These are phyloP conservation scores for Oreotrochilus melanogaster DNA, from an alignment of 2,113 vertebrate genomes.

Conservation along the genomic window DNA sequence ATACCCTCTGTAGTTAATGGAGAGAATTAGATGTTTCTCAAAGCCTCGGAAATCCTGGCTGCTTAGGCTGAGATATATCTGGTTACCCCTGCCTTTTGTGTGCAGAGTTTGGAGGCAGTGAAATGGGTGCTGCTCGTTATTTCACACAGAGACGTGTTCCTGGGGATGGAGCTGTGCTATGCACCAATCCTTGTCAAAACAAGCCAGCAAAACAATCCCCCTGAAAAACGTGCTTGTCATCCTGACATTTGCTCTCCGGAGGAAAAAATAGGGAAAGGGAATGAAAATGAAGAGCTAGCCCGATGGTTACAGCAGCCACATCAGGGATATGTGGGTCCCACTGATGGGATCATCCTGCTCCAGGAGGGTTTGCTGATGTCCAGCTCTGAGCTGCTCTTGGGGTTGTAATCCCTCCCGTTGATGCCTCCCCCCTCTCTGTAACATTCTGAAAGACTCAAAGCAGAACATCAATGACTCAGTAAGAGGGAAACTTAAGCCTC, in stretches of 20 bases:
- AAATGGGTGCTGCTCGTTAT: neutral
- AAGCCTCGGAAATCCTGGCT: neutral
- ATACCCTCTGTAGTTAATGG: neutral
- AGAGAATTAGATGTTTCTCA: neutral
- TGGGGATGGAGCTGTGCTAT: accelerated
- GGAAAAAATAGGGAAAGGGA: accelerated
- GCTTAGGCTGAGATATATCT: neutral
- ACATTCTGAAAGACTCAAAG: neutral
- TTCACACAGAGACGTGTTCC: neutral
- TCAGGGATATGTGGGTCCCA: neutral
- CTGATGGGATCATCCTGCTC: accelerated
- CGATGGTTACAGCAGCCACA: accelerated
- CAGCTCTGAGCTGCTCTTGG: neutral
- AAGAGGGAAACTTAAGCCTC: neutral
- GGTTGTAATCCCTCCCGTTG: neutral
- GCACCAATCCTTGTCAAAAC: neutral
- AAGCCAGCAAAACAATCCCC: neutral
- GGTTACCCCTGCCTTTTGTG: neutral
- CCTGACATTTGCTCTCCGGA: neutral
- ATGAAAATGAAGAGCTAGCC: neutral
- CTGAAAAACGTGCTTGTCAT: constrained; percentile 33
- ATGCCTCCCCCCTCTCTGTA: neutral
- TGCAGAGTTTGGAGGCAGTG: neutral
- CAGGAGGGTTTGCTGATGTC: neutral
- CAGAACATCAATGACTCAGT: neutral